Conservation (phyloP, 2,888 invertebrate species). For the Drosophila trichaetosa region DNA sequence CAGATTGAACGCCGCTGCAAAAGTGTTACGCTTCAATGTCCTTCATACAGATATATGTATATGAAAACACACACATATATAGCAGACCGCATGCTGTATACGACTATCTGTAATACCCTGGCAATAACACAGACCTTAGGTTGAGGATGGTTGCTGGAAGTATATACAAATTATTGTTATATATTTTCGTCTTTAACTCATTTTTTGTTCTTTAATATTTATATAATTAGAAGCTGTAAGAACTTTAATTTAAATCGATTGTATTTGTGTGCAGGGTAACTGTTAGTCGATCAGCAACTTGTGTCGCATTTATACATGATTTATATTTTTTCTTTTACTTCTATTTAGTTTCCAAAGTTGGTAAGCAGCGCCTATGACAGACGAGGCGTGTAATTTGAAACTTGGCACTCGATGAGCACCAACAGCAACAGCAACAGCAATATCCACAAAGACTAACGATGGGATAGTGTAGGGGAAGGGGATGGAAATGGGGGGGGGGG, state of each 20-base stretch:
- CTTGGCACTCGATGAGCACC: conserved; percentile 57
- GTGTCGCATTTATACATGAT: background rate
- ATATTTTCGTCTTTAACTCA: background rate
- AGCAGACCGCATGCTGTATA: conserved; percentile 2
- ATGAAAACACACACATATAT: background rate
- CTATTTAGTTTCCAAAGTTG: conserved; percentile 36
- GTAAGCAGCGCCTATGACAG: conserved; percentile 41
- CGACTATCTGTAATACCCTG: background rate
- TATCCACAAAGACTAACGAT: conserved; percentile 1
- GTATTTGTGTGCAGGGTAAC: background rate
- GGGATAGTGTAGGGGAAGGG: background rate
- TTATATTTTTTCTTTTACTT: conserved; percentile 37
- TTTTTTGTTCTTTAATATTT: too few species aligned
- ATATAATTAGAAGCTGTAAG: too few species aligned
- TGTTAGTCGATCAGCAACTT: background rate
- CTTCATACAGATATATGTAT: conserved; percentile 33
- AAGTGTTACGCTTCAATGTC: conserved; percentile 66
- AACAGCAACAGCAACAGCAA: background rate
- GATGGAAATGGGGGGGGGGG: too few species aligned
- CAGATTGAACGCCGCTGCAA: conserved; percentile 57
- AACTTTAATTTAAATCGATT: too few species aligned
- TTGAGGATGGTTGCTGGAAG: background rate
- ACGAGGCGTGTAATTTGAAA: conserved; percentile 74
- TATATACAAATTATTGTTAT: background rate
- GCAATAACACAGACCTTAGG: too few species aligned